phyloP scores from a whole-genome alignment of 2,797 vertebrate species.

The Pterois miles region DNA sequence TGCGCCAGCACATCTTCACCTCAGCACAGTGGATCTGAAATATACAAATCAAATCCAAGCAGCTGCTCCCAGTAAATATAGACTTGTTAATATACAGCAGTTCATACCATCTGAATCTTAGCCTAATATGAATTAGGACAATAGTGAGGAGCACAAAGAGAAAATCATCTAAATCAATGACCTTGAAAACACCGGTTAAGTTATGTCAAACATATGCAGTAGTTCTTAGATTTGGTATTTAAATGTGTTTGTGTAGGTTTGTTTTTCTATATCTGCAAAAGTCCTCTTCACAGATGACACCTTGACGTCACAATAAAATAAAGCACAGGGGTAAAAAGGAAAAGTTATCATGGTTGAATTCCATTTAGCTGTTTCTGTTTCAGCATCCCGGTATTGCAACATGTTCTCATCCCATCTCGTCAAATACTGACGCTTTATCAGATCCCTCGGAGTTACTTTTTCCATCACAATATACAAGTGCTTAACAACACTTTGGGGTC shows the following conservation, averaged over 20 bases:
- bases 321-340: too few species aligned
- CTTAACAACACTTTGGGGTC: too few species aligned
- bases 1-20: slow-evolving; percentile 66
- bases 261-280: background rate
- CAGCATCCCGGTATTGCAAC: too few species aligned
- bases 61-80: slow-evolving; percentile 48
- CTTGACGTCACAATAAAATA: too few species aligned
- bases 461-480: too few species aligned
- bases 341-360: too few species aligned
- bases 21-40: slow-evolving; percentile 51
- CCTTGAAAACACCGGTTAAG: slow-evolving; percentile 7
- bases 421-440: too few species aligned
- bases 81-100: slow-evolving; percentile 27
- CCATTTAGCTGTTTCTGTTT: too few species aligned
- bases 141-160: slow-evolving; percentile 21
- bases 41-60: slow-evolving; percentile 63
- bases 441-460: too few species aligned
- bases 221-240: background rate
- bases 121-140: slow-evolving; percentile 23
- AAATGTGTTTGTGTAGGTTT: background rate
- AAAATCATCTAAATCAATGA: slow-evolving; percentile 22
- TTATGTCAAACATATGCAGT: background rate
- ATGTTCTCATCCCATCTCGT: too few species aligned
- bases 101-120: slow-evolving; percentile 27
- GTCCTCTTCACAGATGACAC: too few species aligned